Evolutionary conservation across 2,888 invertebrate species (phyloP).

Genomic region (Iphiclides podalirius): DNA sequence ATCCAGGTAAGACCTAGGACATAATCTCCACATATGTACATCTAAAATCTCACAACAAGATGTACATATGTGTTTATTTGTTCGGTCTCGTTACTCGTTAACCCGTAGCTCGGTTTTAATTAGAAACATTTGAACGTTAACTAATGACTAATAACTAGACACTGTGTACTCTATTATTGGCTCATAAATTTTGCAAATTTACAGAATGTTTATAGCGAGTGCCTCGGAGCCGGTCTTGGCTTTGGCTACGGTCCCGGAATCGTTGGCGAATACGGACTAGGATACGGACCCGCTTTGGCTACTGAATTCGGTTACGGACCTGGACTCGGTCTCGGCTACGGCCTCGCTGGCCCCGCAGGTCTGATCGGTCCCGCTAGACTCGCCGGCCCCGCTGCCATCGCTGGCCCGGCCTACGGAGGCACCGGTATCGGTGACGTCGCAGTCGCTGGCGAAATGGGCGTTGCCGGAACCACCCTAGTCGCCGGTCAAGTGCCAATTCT

Average conservation of each 20-base stretch:
- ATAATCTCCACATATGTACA: too few species aligned
- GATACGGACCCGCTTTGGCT: constrained; percentile 2
- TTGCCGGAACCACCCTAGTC: constrained; percentile 37
- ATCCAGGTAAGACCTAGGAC: constrained; percentile 37
- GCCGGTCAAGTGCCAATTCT: constrained; percentile 40
- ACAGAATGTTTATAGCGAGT: constrained; percentile 29
- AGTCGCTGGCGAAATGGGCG: constrained; percentile 36
- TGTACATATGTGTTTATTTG: too few species aligned
- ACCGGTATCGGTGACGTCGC: constrained; percentile 33
- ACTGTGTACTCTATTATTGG: too few species aligned
- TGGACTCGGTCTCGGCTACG: constrained; percentile 13
- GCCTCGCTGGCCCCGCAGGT: constrained; percentile 24
- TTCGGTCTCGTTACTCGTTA: too few species aligned
- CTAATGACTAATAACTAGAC: too few species aligned
- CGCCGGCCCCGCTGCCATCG: constrained; percentile 12
- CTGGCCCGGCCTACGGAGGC: constrained; percentile 26
- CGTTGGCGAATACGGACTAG: constrained; percentile 4
- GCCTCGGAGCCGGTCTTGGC: constrained; percentile 19
- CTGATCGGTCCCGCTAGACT: constrained; percentile 30
- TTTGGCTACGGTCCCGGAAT: constrained; percentile 5
- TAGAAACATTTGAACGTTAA: too few species aligned
- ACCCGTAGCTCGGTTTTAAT: too few species aligned
- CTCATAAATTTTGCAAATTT: too few species aligned
- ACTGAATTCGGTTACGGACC: constrained; percentile 5
- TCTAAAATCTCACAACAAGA: too few species aligned